Evolutionary conservation across 1,140 invertebrate species (phyloP), one percentile per base, ranked within the genome.

Genomic region (Drosophila asahinai): DNA sequence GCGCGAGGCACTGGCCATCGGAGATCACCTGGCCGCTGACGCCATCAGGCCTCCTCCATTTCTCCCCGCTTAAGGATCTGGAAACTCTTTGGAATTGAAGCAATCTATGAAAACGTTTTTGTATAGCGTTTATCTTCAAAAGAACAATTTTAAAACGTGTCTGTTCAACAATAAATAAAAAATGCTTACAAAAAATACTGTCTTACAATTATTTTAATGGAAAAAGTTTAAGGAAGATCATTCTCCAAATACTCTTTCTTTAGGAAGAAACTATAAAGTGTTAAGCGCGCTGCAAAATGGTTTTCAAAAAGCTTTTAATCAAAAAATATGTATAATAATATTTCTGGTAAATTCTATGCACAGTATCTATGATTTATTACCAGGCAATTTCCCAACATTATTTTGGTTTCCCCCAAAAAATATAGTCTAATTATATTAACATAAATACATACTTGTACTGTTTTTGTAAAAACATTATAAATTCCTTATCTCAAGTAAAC

Each of bases 1-100:
- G 22, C 75, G 81, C 11, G 55, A 71, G 9, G 65, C 77, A 5
- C 9, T 59, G 36, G 19, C 52, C 15, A 30, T 22, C 11, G 70
- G 51, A 9, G 73, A 77, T 76, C 71, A 43, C n/a, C 63, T 76
- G 47, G 71, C 42, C 7, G 59, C 25, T 12, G 55, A 57, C n/a
- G 48, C 36, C 17, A 22, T 19, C 1, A 42, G 19, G 36, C 52
- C 42, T 15, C 70, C 70, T 48, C 67, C 70, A 3, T 36, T 38
- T 42, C 19, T 60, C 0, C 27, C 45, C 43, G 8, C 14, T 12
- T 72, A 59, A 59, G 30, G 30, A 19, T n/a, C 38, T 42, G 43
- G 15, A 22, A 27, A 36, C 1, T 22, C 2, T 4, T 2, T 15
- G 6, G 27, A 9, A 12, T 40, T 11, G 12, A 4, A 15, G 19